phyloP scores from a whole-genome alignment of 2,113 vertebrate genomes.

The Scalopus aquaticus region DNA sequence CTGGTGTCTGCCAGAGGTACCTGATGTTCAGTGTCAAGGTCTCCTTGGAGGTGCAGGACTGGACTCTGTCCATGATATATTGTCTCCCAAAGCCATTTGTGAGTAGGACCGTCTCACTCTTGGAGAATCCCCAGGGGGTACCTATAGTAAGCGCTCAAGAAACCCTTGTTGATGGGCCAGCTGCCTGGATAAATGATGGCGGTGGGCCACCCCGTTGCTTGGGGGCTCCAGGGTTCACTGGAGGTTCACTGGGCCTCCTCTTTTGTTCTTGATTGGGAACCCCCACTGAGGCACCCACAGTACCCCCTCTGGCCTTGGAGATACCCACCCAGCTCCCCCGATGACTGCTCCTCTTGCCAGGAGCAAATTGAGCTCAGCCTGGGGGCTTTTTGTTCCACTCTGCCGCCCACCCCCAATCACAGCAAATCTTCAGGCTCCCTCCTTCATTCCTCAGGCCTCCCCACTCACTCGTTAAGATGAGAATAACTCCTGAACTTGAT shows the following conservation, averaged over 20 bases:
- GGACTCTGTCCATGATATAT: background rate
- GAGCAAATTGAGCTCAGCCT: background rate
- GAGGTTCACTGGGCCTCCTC: background rate
- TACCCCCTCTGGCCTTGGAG: background rate
- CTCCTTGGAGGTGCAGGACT: background rate
- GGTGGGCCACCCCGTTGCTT: accelerated
- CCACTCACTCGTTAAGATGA: conserved; percentile 70
- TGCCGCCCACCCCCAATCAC: background rate
- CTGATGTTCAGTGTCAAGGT: background rate
- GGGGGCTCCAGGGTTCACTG: background rate
- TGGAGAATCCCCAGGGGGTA: background rate
- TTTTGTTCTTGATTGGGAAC: background rate
- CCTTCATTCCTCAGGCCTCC: conserved; percentile 42
- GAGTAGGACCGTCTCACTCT: background rate
- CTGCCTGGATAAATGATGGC: background rate
- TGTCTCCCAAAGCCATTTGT: background rate
- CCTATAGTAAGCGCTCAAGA: background rate
- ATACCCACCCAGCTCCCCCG: background rate
- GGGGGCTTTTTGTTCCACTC: no score
- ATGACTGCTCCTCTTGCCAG: background rate
- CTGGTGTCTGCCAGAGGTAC: background rate
- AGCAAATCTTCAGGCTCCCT: background rate
- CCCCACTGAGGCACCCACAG: background rate
- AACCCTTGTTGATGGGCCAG: background rate
- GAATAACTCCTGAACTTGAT: conserved; percentile 74